Evolutionary conservation across 2,113 vertebrate genomes (phyloP).

Genomic region (Erythrolamprus reginae): DNA sequence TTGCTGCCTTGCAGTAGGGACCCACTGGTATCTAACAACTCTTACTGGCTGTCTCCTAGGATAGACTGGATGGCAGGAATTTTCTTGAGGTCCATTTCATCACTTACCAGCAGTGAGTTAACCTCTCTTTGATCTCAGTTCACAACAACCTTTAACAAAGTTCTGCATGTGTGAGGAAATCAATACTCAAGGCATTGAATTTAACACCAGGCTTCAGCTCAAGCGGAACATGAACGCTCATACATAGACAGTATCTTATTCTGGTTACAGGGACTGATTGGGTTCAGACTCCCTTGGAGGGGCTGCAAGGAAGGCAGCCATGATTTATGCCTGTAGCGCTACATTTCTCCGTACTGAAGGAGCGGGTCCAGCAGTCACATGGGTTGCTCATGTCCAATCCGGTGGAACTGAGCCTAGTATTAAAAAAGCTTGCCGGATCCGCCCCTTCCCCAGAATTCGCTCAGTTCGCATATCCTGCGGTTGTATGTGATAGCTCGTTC

Average conservation of each 20-base stretch:
- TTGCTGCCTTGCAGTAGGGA: constrained; percentile 22
- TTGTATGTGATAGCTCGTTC: too few species aligned
- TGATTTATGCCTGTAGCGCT: neutral
- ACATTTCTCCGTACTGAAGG: too few species aligned
- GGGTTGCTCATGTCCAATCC: too few species aligned
- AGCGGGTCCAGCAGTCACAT: too few species aligned
- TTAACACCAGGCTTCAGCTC: constrained; percentile 65
- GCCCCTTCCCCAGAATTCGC: too few species aligned
- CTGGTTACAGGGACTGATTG: constrained; percentile 42
- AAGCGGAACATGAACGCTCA: constrained; percentile 55
- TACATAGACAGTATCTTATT: constrained; percentile 47
- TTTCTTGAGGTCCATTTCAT: constrained; percentile 62
- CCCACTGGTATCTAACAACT: constrained; percentile 22
- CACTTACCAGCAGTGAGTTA: constrained; percentile 63
- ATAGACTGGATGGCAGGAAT: constrained; percentile 33
- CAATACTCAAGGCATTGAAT: constrained; percentile 68
- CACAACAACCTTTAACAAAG: constrained; percentile 66
- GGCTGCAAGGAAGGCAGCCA: constrained; percentile 31
- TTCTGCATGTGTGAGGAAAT: constrained; percentile 64
- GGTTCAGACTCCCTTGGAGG: constrained; percentile 45
- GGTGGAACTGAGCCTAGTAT: too few species aligned
- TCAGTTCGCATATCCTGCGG: too few species aligned
- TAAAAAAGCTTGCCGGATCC: too few species aligned
- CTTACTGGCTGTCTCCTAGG: constrained; percentile 43
- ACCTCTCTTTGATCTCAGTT: constrained; percentile 69